phyloP scores from a whole-genome alignment of 2,113 vertebrate species.

The Hemibagrus wyckioides region DNA sequence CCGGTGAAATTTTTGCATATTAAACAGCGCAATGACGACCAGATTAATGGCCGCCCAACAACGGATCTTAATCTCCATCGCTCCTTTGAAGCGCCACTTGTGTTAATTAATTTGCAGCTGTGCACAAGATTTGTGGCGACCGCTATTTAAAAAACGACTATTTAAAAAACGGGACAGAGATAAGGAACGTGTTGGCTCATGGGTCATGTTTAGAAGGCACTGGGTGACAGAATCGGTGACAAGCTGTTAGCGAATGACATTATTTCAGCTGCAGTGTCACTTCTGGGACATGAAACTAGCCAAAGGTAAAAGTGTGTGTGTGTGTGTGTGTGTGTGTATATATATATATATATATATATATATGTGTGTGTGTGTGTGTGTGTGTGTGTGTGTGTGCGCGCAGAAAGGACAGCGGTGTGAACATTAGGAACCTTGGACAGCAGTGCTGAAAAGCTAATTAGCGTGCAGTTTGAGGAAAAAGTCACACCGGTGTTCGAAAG shows the following conservation, averaged over 20 bases:
- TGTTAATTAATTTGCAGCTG: slow-evolving; percentile 50
- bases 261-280: slow-evolving; percentile 6
- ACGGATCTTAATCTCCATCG: slow-evolving; percentile 44
- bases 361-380: neutral
- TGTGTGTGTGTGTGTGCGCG: slow-evolving; percentile 11
- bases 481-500: neutral
- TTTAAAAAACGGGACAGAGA: neutral
- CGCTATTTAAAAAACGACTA: slow-evolving; percentile 18
- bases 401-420: neutral
- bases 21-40: slow-evolving; percentile 48
- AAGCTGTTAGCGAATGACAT: slow-evolving; percentile 16
- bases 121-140: slow-evolving; percentile 29
- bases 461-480: neutral
- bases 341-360: too few relatives aligned
- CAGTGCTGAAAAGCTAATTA: slow-evolving; percentile 38
- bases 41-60: slow-evolving; percentile 49
- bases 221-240: neutral
- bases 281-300: slow-evolving; percentile 20
- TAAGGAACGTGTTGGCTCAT: neutral
- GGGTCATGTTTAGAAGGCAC: slow-evolving; percentile 6
- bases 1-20: slow-evolving; percentile 27
- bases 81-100: slow-evolving; percentile 46
- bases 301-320: neutral
- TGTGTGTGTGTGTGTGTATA: neutral
- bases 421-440: slow-evolving; percentile 17